Evolutionary conservation across 2,113 vertebrate species (phyloP).

Genomic region (Ariopsis seemanni): DNA sequence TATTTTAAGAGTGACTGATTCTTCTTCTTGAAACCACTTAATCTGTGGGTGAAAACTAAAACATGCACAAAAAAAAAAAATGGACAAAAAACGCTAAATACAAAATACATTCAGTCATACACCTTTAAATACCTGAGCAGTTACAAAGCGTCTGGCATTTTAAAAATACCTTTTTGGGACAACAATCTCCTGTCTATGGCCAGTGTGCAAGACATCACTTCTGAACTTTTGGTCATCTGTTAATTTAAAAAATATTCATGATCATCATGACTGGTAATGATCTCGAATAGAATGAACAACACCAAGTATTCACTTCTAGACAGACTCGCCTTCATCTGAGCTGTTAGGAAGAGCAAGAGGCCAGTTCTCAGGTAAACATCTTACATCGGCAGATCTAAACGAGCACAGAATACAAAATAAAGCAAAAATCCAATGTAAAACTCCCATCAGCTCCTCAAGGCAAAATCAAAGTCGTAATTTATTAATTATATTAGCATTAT

Average conservation of each 20-base stretch:
- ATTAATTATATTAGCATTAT: background rate
- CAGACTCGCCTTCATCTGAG: background rate
- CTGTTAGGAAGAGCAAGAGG: background rate
- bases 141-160: background rate
- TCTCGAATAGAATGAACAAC: background rate
- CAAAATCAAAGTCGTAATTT: background rate
- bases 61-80: background rate
- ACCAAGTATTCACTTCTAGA: background rate
- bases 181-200: background rate
- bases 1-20: conserved; percentile 56
- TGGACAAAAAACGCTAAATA: background rate
- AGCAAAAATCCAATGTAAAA: background rate
- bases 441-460: background rate
- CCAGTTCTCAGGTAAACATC: background rate
- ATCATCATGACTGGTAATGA: background rate
- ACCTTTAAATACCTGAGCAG: background rate
- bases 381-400: conserved; percentile 6
- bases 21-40: conserved; percentile 67
- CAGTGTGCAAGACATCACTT: background rate
- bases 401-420: background rate
- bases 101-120: background rate
- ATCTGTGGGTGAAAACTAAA: conserved; percentile 70
- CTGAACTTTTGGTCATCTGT: background rate
- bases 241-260: background rate
- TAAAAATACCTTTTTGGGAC: background rate